Base-by-base conservation (phyloP, 2,888 invertebrate species). In the Malthinus flaveolus region DNA sequence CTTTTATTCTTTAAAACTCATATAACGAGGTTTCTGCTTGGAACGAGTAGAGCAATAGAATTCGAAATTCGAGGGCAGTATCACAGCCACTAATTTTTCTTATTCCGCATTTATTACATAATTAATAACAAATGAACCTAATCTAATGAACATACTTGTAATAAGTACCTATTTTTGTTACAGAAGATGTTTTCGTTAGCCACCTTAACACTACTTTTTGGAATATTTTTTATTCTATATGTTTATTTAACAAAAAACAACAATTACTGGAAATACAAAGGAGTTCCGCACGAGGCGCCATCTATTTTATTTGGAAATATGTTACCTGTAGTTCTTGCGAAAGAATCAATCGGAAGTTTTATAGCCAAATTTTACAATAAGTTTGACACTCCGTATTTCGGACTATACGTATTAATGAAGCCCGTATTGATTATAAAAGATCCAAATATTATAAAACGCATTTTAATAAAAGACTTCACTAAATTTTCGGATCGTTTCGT, bases 351-450 rank as follows among this genome's bases (percentile, higher is more conserved):
- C 12, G 75, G 75, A 2, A 67, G 73, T 8, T 73, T 68, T 39
- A 51, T 75, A 1, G 68, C 69, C 53, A 57, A 68, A 7, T 62
- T 75, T 7, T 76, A 78, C 61, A 66, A 71, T 56, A 58, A 67
- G 49, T 61, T 66, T 15, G 62, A 65, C 8, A 64, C 67, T 7
- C 75, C 74, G 1, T 80, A 74, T 61, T 73, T 82, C 11, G 84
- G 84, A 1, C 77, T 83, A 39, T 83, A 79, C 64, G 75, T 80
- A 23, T 78, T 82, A 42, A 76, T 80, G 56, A 79, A 77, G 55
- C 84, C 83, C 0, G 75, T 77, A 36, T 61, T 84, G 1, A 63
- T 83, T 1, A 57, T 83, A 0, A 73, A 79, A 34, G 78, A 79
- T 62, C 81, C 81, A 0, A 76, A 81, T 36, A 57, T 82, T 1